Percentiles rank a stretch among this genome's conserved stretches.
phyloP scores from a whole-genome alignment of 2,113 vertebrate genomes.

The Rhynchomys soricoides region DNA sequence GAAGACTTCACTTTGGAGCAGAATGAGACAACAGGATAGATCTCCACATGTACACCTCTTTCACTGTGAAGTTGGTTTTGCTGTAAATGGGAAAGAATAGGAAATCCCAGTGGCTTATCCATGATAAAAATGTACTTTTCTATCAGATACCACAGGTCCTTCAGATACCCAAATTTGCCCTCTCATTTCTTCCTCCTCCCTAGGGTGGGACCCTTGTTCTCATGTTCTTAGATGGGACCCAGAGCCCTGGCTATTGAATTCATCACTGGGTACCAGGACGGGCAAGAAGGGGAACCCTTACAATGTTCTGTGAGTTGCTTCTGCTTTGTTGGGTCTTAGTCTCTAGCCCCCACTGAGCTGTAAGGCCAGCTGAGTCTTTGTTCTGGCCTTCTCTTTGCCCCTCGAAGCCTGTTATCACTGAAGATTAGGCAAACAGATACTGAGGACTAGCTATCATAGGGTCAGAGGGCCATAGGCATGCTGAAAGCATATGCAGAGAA shows the following conservation, averaged over 20 bases:
- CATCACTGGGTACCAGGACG: neutral
- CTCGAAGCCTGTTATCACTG: fast-evolving
- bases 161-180: neutral
- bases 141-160: neutral
- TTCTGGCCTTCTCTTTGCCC: neutral
- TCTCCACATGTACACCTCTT: neutral
- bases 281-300: neutral
- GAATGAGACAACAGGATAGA: neutral
- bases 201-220: neutral
- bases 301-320: neutral
- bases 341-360: neutral
- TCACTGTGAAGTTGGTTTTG: neutral
- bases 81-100: neutral
- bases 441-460: neutral
- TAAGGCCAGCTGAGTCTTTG: neutral
- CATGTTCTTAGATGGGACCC: neutral
- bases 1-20: neutral
- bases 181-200: neutral
- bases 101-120: neutral
- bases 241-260: neutral
- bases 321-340: neutral
- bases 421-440: neutral
- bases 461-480: neutral
- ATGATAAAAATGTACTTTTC: neutral
- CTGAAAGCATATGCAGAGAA: neutral